Base-by-base conservation (phyloP, 2,113 vertebrate genomes). In the Camelus dromedarius region DNA sequence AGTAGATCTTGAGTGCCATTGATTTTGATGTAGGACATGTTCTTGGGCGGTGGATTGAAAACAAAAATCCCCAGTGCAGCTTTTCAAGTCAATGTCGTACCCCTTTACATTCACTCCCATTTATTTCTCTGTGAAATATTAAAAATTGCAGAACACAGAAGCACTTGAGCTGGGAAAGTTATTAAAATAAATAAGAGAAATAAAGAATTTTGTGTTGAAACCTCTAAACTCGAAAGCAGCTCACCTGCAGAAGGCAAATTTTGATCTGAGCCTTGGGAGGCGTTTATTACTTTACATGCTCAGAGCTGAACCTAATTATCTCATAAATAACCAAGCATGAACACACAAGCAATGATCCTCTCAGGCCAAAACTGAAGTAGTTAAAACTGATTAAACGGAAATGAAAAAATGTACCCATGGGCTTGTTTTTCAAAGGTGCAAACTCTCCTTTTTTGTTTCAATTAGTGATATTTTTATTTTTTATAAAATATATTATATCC, bases 241-340 rank as follows among this genome's bases (percentile, higher is more conserved):
- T 90, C 88, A 94, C 58, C n/a, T 92, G 86, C 42, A 91, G 84
- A 81, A 97, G 75, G 77, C 30, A 85, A 88, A 91, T 70, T 93
- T 91, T 96, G 90, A 98, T 98, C 95, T 97, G 86, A 97, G 82
- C 80, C 13, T 11, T 54, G 89, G 87, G 95, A 98, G 30, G 16
- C 64, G 96, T 97, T 97, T 96, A 92, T 95, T 97, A 64, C 76
- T 98, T 98, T 98, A 96, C 56, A 70, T 96, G 93, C 94, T 97
- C 87, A 92, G 98, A 96, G 42, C 28, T 83, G 83, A 97, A 95
- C 22, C 56, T 98, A 98, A 98, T 96, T 97, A 97, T 95, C 85
- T 94, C 80, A 92, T 97, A 97, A 98, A 96, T 98, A 98, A 98
- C 82, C 66, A 93, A 97, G 85, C 91, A 85, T 88, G 84, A 98